phyloP scores from a whole-genome alignment of 2,888 invertebrate genomes.

The Cheilosia grossa region DNA sequence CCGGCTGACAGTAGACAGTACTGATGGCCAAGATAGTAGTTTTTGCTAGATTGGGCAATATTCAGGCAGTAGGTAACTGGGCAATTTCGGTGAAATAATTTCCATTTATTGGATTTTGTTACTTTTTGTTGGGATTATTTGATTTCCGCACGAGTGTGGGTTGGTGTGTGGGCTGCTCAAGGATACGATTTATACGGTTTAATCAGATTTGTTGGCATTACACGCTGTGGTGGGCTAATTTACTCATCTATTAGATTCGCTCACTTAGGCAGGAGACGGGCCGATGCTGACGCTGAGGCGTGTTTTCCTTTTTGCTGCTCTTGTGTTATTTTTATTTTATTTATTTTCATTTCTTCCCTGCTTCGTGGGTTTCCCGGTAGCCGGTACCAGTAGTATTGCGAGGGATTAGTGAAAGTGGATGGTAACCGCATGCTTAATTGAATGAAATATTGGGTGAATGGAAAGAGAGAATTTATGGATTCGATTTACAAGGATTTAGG shows the following conservation, averaged over 20 bases:
- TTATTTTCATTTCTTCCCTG: background rate
- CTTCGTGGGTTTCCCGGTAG: constrained; percentile 7
- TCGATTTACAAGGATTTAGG: background rate
- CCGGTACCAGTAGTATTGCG: constrained; percentile 11
- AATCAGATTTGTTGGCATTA: constrained; percentile 56
- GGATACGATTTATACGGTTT: constrained; percentile 46
- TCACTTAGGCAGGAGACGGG: constrained; percentile 52
- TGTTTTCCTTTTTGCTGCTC: background rate
- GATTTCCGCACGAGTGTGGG: constrained; percentile 18
- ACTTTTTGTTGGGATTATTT: constrained; percentile 38
- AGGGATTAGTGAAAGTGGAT: constrained; percentile 42
- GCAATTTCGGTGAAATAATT: constrained; percentile 46
- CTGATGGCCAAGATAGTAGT: constrained; percentile 29
- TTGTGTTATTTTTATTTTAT: background rate
- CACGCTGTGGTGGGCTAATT: constrained; percentile 43
- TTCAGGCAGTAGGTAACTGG: constrained; percentile 47
- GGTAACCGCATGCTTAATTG: constrained; percentile 24
- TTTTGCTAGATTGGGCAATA: constrained; percentile 44
- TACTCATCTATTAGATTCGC: constrained; percentile 55
- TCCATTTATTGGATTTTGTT: constrained; percentile 46
- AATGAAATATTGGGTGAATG: constrained; percentile 33
- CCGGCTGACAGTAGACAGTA: background rate
- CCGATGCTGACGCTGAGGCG: background rate
- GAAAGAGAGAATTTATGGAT: constrained; percentile 8
- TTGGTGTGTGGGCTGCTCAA: background rate